A percentile compares a stretch with the other conserved stretches of the same genome.
Evolutionary conservation across 2,113 vertebrate genomes (phyloP).

Genomic region (Mus spicilegus): DNA sequence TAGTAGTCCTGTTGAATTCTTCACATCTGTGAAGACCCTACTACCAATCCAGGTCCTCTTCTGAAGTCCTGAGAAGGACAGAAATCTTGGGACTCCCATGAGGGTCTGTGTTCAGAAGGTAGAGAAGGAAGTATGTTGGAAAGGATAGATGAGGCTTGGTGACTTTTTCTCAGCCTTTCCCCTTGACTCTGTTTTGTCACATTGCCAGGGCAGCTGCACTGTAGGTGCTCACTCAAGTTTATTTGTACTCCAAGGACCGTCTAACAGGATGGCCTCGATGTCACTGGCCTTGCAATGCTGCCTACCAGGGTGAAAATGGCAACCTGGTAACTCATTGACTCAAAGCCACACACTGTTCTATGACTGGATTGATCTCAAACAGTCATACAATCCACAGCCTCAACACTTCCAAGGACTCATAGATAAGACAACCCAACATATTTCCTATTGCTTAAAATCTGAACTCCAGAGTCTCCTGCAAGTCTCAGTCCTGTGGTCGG

Average conservation of each 20-base stretch:
- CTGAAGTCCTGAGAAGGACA: background rate
- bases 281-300: background rate
- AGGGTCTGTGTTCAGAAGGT: background rate
- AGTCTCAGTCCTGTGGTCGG: rapidly evolving
- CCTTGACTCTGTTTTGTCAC: background rate
- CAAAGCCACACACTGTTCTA: background rate
- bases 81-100: background rate
- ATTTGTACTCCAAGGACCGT: rapidly evolving
- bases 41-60: background rate
- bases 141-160: background rate
- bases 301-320: background rate
- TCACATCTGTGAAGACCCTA: background rate
- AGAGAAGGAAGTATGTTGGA: background rate
- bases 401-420: background rate
- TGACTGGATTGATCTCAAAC: background rate
- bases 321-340: background rate
- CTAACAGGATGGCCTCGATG: rapidly evolving
- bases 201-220: rapidly evolving
- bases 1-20: background rate
- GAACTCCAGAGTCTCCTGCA: background rate
- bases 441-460: background rate
- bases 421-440: background rate
- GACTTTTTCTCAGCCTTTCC: background rate
- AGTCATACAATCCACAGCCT: background rate
- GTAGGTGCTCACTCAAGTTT: rapidly evolving